Conservation (phyloP, 2,113 vertebrate genomes). For the Lamprologus ornatipinnis region DNA sequence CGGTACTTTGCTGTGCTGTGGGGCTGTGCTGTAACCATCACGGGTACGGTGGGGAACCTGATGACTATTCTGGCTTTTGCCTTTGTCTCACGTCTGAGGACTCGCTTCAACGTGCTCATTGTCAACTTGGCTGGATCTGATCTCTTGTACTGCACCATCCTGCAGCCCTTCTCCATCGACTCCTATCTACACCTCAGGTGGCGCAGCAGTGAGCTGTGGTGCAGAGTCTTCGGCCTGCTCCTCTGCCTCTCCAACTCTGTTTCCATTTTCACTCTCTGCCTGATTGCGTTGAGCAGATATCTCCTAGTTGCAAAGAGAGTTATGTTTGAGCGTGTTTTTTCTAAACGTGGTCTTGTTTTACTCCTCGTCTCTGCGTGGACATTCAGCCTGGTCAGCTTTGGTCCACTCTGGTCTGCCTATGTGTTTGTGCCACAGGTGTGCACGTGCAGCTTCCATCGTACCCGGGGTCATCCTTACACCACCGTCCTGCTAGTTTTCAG, state of each 20-base stretch:
- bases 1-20: constrained; percentile 76
- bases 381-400: constrained; percentile 72
- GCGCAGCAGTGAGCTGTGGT: constrained; percentile 72
- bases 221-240: constrained; percentile 75
- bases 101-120: constrained; percentile 82
- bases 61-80: constrained; percentile 80
- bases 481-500: constrained; percentile 80
- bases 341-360: constrained; percentile 49
- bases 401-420: constrained; percentile 75
- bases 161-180: constrained; percentile 81
- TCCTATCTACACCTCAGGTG: constrained; percentile 81
- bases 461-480: constrained; percentile 74
- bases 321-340: constrained; percentile 73
- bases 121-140: constrained; percentile 80
- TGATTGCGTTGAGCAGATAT: constrained; percentile 78
- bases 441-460: constrained; percentile 84
- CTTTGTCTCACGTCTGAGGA: constrained; percentile 68
- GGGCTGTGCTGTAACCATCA: constrained; percentile 73
- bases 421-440: constrained; percentile 79
- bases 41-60: constrained; percentile 76
- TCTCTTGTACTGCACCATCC: constrained; percentile 78
- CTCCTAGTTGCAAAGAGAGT: constrained; percentile 73
- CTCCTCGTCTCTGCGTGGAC: constrained; percentile 70
- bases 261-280: constrained; percentile 82
- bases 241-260: constrained; percentile 81